Evolutionary conservation across 1,140 invertebrate genomes (phyloP), one percentile per base, ranked within the genome.

Genomic region (Papilio machaon): DNA sequence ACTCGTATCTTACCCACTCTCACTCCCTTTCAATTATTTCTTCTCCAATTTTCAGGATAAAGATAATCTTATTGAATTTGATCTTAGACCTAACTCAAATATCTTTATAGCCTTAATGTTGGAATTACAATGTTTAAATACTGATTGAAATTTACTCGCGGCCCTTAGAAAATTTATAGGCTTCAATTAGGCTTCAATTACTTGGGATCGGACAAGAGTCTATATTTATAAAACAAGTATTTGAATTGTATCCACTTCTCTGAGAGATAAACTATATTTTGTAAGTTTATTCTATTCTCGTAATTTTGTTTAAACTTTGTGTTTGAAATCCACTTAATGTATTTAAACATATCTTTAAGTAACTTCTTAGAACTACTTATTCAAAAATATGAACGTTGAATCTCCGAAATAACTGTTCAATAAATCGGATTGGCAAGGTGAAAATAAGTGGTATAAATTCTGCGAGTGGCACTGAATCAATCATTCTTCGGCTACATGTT

Each of bases 41-140:
- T 79, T 79, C 77, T 79, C 77, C 77, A 67, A 79, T 79, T 79
- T 79, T 58, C 58, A 79, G 35, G 77, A 35, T 79, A 79, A 67
- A 79, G 77, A 79, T 79, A 79, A 79, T 79, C 77, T 79, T 64
- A 79, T 79, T 79, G 77, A 67, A 79, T 64, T 79, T 79, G 60
- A 79, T 64, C 58, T 79, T 64, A 79, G 54, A 79, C 54, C 77
- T 64, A 64, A 79, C 54, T 79, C 77, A 79, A 79, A 64, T 64
- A 79, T 79, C 54, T 79, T 79, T 79, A 79, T 64, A 19, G 77
- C 17, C 54, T 23, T 67, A 79, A 64, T 46, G 76, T 78, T 78
- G 23, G 30, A 78, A 78, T 78, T 35, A 78, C 52, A 78, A 78
- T 78, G 60, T 60, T 54, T 78, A 52, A 76, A 76, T 47, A 76